A percentile compares a stretch with the other conserved stretches of the same genome.
phyloP scores from a whole-genome alignment of 2,113 vertebrate species.

The Mesembrinibis cayennensis region DNA sequence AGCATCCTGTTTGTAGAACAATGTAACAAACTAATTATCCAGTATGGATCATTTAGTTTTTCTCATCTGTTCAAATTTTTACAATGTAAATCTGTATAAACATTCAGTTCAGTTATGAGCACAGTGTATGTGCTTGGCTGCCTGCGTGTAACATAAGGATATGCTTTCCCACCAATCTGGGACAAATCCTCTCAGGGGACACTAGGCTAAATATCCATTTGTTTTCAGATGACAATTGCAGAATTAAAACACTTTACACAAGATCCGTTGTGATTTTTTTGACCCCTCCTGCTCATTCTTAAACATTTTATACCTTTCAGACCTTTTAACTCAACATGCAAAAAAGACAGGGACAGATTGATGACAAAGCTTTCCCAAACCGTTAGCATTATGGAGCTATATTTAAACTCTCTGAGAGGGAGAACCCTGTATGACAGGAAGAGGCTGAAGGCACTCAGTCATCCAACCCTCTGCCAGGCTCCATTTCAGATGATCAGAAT shows the following conservation, averaged over 20 bases:
- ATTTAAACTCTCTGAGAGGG: not conserved
- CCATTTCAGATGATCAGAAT: not conserved
- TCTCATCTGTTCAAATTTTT: not conserved
- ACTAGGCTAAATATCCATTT: not conserved
- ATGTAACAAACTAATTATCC: not conserved
- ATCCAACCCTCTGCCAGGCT: not conserved
- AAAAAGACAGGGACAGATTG: not conserved
- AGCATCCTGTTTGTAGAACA: not conserved
- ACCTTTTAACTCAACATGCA: not conserved
- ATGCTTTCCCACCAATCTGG: not conserved
- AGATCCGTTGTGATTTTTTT: not conserved
- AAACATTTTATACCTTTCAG: not conserved
- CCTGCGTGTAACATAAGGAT: not conserved
- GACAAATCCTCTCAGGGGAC: constrained; percentile 5
- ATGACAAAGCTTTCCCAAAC: not conserved
- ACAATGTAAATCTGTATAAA: not conserved
- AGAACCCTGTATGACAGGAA: not conserved
- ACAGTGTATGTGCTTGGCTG: not conserved
- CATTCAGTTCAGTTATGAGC: not conserved
- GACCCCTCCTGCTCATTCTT: not conserved
- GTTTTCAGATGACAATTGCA: not conserved
- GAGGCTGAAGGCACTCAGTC: not conserved
- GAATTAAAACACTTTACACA: not conserved
- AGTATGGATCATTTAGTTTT: not conserved
- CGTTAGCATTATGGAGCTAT: not conserved